Evolutionary conservation across 2,797 vertebrate genomes (phyloP).

Genomic region (Paguma larvata): DNA sequence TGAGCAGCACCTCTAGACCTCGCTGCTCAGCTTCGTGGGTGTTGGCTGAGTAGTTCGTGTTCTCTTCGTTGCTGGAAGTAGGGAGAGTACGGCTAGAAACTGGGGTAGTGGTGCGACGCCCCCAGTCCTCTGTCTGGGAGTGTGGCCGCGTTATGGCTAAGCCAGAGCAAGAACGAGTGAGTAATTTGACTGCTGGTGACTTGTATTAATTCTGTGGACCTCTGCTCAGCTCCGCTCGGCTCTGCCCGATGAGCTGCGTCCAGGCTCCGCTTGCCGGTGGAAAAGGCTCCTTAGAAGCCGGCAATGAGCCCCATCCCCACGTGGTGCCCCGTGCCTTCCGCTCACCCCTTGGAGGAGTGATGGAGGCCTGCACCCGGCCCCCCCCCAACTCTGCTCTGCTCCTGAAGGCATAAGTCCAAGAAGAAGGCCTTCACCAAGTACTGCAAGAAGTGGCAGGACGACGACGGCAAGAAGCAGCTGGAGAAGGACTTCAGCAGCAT

Average conservation of each 20-base stretch:
- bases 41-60: background rate
- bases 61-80: background rate
- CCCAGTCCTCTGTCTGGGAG: background rate
- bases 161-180: background rate
- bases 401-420: conserved; percentile 98
- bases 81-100: background rate
- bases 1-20: too few species aligned
- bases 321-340: conserved; percentile 91
- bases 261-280: conserved; percentile 98
- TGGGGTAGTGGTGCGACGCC: background rate
- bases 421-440: conserved; percentile 99
- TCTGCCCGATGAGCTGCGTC: conserved; percentile 97
- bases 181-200: conserved; percentile 85
- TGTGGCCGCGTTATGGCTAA: background rate
- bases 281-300: conserved; percentile 95
- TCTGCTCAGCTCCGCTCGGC: conserved; percentile 96
- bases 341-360: conserved; percentile 89
- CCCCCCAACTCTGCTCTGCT: conserved; percentile 87
- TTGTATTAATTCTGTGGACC: conserved; percentile 82
- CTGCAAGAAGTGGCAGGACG: conserved; percentile 99
- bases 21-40: background rate
- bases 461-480: conserved; percentile 98
- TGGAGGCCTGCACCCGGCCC: conserved; percentile 93
- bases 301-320: conserved; percentile 94
- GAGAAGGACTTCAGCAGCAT: conserved; percentile 97